Base-by-base conservation (phyloP, 1,140 invertebrate species). In the Chymomyza costata region DNA sequence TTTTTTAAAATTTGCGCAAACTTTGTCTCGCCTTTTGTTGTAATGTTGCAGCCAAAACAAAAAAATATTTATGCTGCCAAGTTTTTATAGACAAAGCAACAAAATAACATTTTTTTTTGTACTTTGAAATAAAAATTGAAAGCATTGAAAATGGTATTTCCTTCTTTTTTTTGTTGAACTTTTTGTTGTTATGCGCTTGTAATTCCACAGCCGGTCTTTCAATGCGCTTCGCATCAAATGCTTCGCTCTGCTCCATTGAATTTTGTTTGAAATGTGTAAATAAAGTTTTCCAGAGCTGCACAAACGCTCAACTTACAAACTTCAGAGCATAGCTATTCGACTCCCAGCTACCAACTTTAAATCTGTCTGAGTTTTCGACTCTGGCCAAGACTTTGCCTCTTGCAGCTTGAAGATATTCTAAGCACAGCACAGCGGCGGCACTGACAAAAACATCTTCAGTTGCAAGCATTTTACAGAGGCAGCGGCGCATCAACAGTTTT, bases 251-350 rank as follows among this genome's bases (percentile, higher is more conserved):
- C 41, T 44, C 61, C 64, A 25, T 64, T 64, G 61, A n/a, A n/a
- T 65, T 49, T 53, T 47, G 63, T 54, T 61, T 38, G 57, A 56
- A 68, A 62, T 68, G 57, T 65, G 65, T 62, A 61, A 68, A 68
- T 68, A 68, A 68, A 68, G 64, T 68, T 68, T 68, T 67, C 16
- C 65, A 68, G 68, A 68, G 65, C 68, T 68, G 65, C 57, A 62
- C 65, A 67, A 67, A 67, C 64, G 50, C 40, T 18, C 52, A 21
- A 37, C 38, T 28, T 28, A 28, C 25, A 6, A 5, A 28, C 25
- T 10, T 28, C 25, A 28, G 10, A 5, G 25, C 25, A 28, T 28
- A 10, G 5, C 25, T 28, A 10, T 28, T 28, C 10, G 5, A 10
- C 25, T 10, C 10, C 5, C 25, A 6, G 53, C 53, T 40, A 65